A percentile compares a stretch with the other conserved stretches of the same genome.
These are phyloP conservation scores for Brachionus sp. DNA, from an alignment of 1,140 invertebrate species.

Conservation along the genomic window DNA sequence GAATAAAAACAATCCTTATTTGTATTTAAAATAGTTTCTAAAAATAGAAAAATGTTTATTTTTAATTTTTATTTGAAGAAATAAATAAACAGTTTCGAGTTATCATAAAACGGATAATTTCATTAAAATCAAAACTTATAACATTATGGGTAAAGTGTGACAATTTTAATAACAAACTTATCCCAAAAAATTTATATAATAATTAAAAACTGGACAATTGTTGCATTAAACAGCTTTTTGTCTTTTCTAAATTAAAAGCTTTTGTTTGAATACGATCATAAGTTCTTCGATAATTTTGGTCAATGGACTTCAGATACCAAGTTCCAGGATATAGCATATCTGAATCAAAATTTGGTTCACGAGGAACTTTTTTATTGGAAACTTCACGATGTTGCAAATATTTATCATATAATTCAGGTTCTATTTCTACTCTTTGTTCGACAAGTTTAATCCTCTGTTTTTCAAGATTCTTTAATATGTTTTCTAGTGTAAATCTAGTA, in stretches of 20 bases:
- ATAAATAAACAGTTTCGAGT: background rate
- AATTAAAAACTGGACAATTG: background rate
- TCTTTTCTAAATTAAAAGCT: background rate
- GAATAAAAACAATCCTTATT: background rate
- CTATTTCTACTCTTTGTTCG: conserved; percentile 23
- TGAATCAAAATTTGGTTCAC: background rate
- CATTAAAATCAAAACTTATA: background rate
- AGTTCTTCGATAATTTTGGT: conserved; percentile 24
- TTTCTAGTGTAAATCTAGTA: background rate
- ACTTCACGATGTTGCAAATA: conserved; percentile 16
- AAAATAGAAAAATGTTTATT: background rate
- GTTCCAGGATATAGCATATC: conserved; percentile 3
- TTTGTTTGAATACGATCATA: background rate
- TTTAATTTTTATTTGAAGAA: conserved; percentile 11
- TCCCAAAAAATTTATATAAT: background rate
- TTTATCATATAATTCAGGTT: conserved; percentile 21
- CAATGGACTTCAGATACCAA: conserved; percentile 43
- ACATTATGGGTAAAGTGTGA: background rate
- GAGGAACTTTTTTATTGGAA: conserved; percentile 38
- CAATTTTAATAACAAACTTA: background rate
- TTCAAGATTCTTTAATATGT: background rate
- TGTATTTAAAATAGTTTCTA: background rate
- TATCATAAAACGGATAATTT: background rate
- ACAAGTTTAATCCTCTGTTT: background rate
- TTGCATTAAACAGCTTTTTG: background rate